Base-by-base conservation (phyloP, 2,113 vertebrate genomes). In the Podiceps cristatus region DNA sequence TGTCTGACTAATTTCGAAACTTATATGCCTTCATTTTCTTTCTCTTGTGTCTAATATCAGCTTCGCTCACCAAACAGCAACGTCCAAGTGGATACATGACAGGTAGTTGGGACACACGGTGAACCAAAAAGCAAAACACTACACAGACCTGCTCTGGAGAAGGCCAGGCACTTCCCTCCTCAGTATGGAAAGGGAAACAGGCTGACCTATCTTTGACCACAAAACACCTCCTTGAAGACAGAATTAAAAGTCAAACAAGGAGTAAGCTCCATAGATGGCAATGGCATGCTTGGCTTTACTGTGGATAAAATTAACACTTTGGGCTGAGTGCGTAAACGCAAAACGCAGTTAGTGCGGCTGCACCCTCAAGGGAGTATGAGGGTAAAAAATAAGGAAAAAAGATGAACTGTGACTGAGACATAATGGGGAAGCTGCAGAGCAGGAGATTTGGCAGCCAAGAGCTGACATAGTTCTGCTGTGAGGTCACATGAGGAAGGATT, bases 381-480 rank as follows among this genome's bases (percentile, higher is more conserved):
- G 37, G 8, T 62, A 87, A 45, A 94, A 91, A 96, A 93, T 31
- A 55, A 17, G 45, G 14, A 45, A 52, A 27, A 75, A 87, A 90
- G 69, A 84, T 85, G 24, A 85, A 33, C 86, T 78, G 64, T 3
- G 24, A 24, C 44, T 78, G 44, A 94, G 66, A 81, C 11, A 40
- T 87, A 76, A 79, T 31, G 23, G 45, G 24, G 31, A 75, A 87
- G 47, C 33, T 86, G 88, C 2, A 1, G 60, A 93, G 78, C 19
- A 40, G 90, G 52, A 59, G 62, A 87, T 94, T 17, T 87, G 49
- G 50, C 77, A 85, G 73, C 27, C 56, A 62, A 58, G 52, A 75
- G 13, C 53, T 95, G 88, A 75, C 69, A 94, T 78, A 94, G 20
- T 60, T 95, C 66, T 85, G 11, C 77, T 91, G 52, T 79, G 84